A percentile compares a stretch with the other conserved stretches of the same genome.
Evolutionary conservation across 2,888 invertebrate species (phyloP).

Genomic region (Calliopum simillimum): DNA sequence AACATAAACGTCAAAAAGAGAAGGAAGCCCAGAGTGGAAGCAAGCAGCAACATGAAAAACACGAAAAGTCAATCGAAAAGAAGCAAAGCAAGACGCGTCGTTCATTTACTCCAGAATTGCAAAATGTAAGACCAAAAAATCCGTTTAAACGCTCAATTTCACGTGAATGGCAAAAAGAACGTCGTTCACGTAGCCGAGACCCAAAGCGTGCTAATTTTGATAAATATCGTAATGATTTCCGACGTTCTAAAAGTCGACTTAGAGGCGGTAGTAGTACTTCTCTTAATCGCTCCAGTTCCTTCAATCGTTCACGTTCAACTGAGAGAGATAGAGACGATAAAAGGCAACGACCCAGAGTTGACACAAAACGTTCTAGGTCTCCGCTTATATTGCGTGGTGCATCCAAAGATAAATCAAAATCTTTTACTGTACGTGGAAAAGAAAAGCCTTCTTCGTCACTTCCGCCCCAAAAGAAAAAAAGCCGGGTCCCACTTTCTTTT

Average conservation of each 20-base stretch:
- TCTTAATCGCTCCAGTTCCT: constrained; percentile 37
- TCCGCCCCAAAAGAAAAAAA: constrained; percentile 3
- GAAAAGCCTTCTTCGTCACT: neutral
- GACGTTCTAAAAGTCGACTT: constrained; percentile 7
- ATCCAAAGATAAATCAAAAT: constrained; percentile 10
- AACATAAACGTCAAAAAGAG: constrained; percentile 52
- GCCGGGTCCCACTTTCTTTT: constrained; percentile 45
- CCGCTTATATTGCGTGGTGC: constrained; percentile 29
- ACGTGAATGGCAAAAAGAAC: constrained; percentile 32
- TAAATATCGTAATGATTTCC: constrained; percentile 1
- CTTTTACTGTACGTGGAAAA: constrained; percentile 11
- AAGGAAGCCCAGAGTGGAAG: constrained; percentile 35
- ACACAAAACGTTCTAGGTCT: constrained; percentile 28
- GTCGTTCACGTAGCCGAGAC: constrained; percentile 39
- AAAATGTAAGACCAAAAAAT: constrained; percentile 38
- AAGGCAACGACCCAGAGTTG: neutral
- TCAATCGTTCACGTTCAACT: constrained; percentile 22
- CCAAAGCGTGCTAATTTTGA: constrained; percentile 19
- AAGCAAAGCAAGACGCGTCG: neutral
- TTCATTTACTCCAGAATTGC: constrained; percentile 20
- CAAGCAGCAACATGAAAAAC: constrained; percentile 39
- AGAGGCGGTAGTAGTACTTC: constrained; percentile 22
- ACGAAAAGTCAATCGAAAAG: constrained; percentile 37
- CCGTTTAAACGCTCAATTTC: constrained; percentile 48
- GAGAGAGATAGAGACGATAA: neutral